These are phyloP conservation scores for Nomada lathburiana DNA, from an alignment of 2,888 invertebrate species.

Conservation along the genomic window DNA sequence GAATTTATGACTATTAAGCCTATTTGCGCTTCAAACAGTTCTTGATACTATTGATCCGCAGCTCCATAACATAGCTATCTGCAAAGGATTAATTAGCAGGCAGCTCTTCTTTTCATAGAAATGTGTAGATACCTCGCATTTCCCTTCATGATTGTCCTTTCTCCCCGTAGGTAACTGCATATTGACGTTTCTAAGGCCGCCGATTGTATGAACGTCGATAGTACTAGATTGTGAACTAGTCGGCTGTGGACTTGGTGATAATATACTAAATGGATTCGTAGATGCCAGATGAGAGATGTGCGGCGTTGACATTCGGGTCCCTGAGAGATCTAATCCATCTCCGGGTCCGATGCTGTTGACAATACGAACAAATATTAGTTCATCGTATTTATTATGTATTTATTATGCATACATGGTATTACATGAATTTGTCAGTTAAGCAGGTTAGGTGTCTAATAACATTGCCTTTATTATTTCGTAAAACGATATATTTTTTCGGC, in stretches of 20 bases:
- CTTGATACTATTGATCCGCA: too few relatives aligned
- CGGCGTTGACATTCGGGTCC: constrained; percentile 73
- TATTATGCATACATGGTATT: neutral
- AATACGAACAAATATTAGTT: neutral
- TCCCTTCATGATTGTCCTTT: constrained; percentile 80
- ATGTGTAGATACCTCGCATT: constrained; percentile 76
- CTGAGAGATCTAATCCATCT: constrained; percentile 73
- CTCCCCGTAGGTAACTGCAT: constrained; percentile 75
- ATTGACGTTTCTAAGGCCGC: constrained; percentile 79
- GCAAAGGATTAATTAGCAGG: neutral
- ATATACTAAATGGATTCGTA: constrained; percentile 71
- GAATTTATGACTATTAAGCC: too few relatives aligned
- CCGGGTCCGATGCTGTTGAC: constrained; percentile 73
- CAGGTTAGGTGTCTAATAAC: constrained; percentile 10
- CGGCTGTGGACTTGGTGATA: constrained; percentile 74
- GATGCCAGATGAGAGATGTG: constrained; percentile 72
- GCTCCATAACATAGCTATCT: too few relatives aligned
- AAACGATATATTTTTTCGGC: neutral
- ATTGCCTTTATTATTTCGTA: neutral
- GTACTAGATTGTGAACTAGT: constrained; percentile 77
- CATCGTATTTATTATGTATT: neutral
- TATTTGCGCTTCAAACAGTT: too few relatives aligned
- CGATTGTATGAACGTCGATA: constrained; percentile 73
- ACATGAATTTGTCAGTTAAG: neutral
- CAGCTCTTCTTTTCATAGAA: neutral